Base-by-base conservation (phyloP, 1,140 invertebrate genomes). In the Drosophila sp. region DNA sequence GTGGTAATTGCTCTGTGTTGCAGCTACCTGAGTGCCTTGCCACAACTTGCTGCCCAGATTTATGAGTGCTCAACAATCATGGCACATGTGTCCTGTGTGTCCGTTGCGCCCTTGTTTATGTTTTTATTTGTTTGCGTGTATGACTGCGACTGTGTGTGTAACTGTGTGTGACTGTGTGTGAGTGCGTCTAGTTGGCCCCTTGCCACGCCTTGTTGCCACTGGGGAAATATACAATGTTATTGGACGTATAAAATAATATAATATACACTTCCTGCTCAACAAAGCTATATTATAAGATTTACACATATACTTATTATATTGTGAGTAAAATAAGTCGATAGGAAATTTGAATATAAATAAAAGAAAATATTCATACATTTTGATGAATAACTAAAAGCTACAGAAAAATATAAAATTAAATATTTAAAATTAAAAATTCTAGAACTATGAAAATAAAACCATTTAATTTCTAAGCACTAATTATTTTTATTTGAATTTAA, bases 1-100 rank as follows among this genome's bases (percentile, higher is more conserved):
- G 83, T 87, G 83, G 83, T 87, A 87, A 87, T 87, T 89, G 84
- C 79, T 71, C 34, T 36, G 48, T 14, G 53, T 25, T 27, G 34
- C 56, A 59, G 40, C 67, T 70, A 74, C 72, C 76, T 70, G 51
- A 46, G 57, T 36, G 25, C 36, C 18, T 25, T 38, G 36, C 53
- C 40, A 45, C 40, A 18, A 11, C n/a, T 56, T 43, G 40, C 29
- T 32, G 36, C 14, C 18, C 57, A 69, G 73, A 89, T 86, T 87
- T 86, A 81, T 87, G 76, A 69, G 51, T 67, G 46, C 50, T 67
- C 64, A 66, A 62, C 74, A 81, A 81, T 51, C 58, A 41, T 48
- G 56, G 32, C 51, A 72, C 69, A 71, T 56, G 40, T 18, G 32
- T 29, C 13, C 50, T 54, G 3, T 57, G 50, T 53, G 41, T 48